Conservation (phyloP, 2,888 invertebrate species). For the Sabellastarte sp. region DNA sequence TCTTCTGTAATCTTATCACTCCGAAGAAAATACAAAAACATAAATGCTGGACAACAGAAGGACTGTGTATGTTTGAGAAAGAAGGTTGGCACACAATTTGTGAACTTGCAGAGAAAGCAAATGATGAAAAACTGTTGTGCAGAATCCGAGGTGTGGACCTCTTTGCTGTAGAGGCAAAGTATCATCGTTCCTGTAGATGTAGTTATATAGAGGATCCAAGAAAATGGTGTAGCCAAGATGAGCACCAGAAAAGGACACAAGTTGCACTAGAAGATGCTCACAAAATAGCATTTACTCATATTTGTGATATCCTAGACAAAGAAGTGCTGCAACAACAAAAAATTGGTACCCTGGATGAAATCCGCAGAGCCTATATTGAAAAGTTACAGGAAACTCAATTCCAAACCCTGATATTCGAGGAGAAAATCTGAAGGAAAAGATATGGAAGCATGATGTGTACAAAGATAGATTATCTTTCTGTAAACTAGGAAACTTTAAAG, state of each 20-base stretch:
- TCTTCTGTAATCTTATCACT: not conserved
- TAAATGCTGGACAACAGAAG: not conserved
- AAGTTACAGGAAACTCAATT: not conserved
- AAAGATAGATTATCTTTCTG: not conserved
- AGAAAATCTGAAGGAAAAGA: not conserved
- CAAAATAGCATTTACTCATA: not conserved
- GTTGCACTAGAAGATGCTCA: not conserved
- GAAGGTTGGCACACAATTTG: not conserved
- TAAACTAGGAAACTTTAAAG: not conserved
- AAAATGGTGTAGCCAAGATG: constrained; percentile 4
- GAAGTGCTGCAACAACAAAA: not conserved
- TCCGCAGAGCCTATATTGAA: not conserved
- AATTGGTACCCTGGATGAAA: not conserved
- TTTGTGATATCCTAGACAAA: not conserved
- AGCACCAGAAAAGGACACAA: not conserved
- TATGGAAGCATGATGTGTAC: not conserved
- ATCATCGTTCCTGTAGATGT: not conserved
- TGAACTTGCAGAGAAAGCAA: not conserved
- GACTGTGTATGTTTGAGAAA: not conserved
- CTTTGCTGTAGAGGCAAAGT: constrained; percentile 2
- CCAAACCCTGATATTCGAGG: not conserved
- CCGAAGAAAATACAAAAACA: not conserved
- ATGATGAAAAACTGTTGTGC: not conserved
- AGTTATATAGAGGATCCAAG: not conserved
- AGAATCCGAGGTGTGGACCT: not conserved